These are phyloP conservation scores for Epirrhoe alternata DNA, from an alignment of 2,888 invertebrate genomes.

Conservation along the genomic window DNA sequence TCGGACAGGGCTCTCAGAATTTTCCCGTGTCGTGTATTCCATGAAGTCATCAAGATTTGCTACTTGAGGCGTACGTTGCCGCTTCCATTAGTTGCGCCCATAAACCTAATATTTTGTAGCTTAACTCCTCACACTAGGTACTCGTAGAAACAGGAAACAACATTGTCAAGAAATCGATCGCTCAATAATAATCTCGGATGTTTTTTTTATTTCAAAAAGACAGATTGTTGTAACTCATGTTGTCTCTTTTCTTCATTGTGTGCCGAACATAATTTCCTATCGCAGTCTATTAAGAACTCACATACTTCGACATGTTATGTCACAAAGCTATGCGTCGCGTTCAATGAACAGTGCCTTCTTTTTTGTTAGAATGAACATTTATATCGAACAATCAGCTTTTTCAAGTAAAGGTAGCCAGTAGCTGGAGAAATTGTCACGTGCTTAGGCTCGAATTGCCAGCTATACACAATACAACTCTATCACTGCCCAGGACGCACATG, in stretches of 20 bases:
- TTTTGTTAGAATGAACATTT: neutral
- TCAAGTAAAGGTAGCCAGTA: neutral
- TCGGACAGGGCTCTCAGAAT: constrained; percentile 52
- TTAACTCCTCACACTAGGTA: neutral
- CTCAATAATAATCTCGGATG: too few species aligned
- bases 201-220: too few species aligned
- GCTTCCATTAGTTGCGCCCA: constrained; percentile 55
- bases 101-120: constrained; percentile 43
- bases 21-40: constrained; percentile 63
- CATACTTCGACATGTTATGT: constrained; percentile 36
- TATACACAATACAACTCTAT: neutral
- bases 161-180: too few species aligned
- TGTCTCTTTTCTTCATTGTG: neutral
- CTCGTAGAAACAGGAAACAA: too few species aligned
- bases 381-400: neutral
- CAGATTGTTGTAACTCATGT: neutral
- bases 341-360: constrained; percentile 34
- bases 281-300: constrained; percentile 44
- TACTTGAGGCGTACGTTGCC: constrained; percentile 51
- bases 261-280: constrained; percentile 48
- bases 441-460: neutral
- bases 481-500: too few species aligned
- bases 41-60: constrained; percentile 55
- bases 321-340: constrained; percentile 20
- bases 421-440: neutral